Base-by-base conservation (phyloP, 2,113 vertebrate species). In the Penelope pileata region DNA sequence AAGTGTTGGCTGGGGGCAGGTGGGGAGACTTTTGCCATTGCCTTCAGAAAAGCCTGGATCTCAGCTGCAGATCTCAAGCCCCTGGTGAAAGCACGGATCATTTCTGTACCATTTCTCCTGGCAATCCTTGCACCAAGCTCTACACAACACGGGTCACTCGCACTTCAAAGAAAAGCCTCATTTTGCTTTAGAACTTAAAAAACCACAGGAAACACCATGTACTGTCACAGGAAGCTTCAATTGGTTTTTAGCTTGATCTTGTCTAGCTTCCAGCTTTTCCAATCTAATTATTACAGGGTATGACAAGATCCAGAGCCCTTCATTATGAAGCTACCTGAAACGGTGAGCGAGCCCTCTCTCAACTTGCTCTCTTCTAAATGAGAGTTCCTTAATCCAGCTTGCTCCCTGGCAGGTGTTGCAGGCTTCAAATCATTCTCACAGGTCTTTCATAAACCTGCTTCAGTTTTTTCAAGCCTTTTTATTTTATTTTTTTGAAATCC, bases 341-440 rank as follows among this genome's bases (percentile, higher is more conserved):
- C 0, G 6, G 86, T 62, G 45, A 87, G 45, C 53, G 45, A 83
- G 56, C 38, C 74, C 38, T 32, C 85, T 83, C 87, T 51, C n/a
- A 77, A 78, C 54, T 38, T 51, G 42, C 68, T 92, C 56, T 63
- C 40, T 64, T 53, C 66, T 90, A 40, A 93, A 70, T 63, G 80
- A 90, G 30, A 67, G 17, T 70, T 91, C 83, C 67, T 93, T 83
- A 90, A 80, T 73, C 63, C 82, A 89, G 24, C 56, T 78, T 64
- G 59, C 54, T 80, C 22, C 21, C 72, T 91, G 91, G 59, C 47
- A 88, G 59, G 59, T 5, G 30, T 67, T 77, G 9, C 75, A 74
- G 84, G 32, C 70, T 91, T 83, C 89, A 94, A 89, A 90, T 89
- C 29, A 80, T 77, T 91, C 87, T 90, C 4, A 1, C 54, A 95